Evolutionary conservation across 2,113 vertebrate genomes (phyloP).

Genomic region (Bambusicola thoracicus): DNA sequence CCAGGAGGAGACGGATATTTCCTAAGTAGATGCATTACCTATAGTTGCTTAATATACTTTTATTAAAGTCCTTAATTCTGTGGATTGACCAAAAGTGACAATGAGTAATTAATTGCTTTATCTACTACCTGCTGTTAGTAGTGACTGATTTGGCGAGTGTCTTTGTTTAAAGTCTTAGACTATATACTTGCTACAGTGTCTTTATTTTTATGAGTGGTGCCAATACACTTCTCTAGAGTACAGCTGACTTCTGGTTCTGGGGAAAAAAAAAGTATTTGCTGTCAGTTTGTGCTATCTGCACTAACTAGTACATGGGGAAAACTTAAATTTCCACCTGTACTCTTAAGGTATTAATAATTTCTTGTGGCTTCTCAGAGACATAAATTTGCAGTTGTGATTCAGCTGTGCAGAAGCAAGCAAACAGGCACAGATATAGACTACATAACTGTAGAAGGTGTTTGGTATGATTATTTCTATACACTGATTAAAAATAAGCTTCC

Average conservation of each 20-base stretch:
- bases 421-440: conserved; percentile 20
- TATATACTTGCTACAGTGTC: not conserved
- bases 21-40: not conserved
- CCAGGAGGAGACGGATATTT: not conserved
- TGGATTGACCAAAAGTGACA: not conserved
- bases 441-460: not conserved
- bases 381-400: not conserved
- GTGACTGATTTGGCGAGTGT: not conserved
- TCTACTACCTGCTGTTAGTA: not conserved
- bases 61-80: not conserved
- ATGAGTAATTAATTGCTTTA: not conserved
- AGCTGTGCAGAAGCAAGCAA: conserved; percentile 17
- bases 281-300: not conserved
- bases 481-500: conserved; percentile 57
- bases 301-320: not conserved
- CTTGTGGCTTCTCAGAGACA: not conserved
- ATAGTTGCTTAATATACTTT: not conserved
- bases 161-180: not conserved
- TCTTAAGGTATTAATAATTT: not conserved
- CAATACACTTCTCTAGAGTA: not conserved
- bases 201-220: not conserved
- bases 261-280: not conserved
- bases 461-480: conserved; percentile 53
- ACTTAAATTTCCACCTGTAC: not conserved
- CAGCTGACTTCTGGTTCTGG: not conserved